Conservation (phyloP, 2,113 vertebrate genomes). For the Chroicocephalus ridibundus region DNA sequence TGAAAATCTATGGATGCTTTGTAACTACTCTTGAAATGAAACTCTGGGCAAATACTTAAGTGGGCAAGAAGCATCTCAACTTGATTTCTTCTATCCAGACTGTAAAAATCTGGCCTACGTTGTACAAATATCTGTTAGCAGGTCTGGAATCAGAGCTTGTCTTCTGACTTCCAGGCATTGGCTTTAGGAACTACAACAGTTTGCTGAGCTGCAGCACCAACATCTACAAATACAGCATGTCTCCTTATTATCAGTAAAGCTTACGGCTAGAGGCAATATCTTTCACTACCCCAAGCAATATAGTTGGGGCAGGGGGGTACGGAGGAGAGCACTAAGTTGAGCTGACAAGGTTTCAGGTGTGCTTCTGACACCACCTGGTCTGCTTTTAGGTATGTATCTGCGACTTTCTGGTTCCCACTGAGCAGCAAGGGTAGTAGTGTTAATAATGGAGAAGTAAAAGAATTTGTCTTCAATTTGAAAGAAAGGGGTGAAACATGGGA, state of each 20-base stretch:
- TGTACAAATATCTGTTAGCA: neutral
- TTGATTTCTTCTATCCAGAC: neutral
- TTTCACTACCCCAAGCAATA: neutral
- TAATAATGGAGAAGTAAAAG: neutral
- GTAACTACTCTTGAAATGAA: neutral
- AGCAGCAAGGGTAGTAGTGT: neutral
- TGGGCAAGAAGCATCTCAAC: neutral
- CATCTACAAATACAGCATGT: neutral
- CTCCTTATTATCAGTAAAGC: neutral
- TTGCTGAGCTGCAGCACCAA: neutral
- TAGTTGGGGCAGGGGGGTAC: fast-evolving
- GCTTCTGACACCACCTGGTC: neutral
- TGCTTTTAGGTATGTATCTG: neutral
- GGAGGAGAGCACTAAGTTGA: neutral
- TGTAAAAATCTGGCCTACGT: neutral
- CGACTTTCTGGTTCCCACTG: neutral
- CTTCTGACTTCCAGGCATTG: neutral
- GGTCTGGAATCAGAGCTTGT: neutral
- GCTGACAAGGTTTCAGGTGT: neutral
- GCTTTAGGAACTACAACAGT: neutral
- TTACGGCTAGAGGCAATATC: neutral
- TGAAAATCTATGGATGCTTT: neutral
- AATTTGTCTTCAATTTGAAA: neutral
- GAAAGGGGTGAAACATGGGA: neutral
- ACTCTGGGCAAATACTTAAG: neutral